These are phyloP conservation scores for Piscicola geometra DNA, from an alignment of 2,888 invertebrate genomes.

Conservation along the genomic window DNA sequence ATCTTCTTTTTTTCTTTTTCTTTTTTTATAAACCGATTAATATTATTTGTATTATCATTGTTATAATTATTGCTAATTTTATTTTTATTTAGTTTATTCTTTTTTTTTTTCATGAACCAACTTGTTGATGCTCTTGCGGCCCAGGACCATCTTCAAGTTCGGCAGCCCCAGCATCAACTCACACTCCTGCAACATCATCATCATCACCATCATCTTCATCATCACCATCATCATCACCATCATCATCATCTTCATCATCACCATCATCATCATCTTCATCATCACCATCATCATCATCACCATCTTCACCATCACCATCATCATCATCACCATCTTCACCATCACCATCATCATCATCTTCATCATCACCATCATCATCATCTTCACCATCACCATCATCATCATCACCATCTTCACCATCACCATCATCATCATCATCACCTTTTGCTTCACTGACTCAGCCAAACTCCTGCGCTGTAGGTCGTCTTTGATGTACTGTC, in stretches of 20 bases:
- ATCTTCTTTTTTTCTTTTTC: no score
- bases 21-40: no score
- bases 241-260: constrained; percentile 29
- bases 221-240: constrained; percentile 35
- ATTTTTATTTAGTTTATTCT: no score
- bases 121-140: neutral
- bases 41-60: no score
- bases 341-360: constrained; percentile 12
- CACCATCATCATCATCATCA: constrained; percentile 32
- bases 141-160: neutral
- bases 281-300: neutral
- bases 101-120: neutral
- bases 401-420: constrained; percentile 29
- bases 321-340: constrained; percentile 13
- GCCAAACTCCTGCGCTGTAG: neutral
- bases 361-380: constrained; percentile 17
- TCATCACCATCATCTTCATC: constrained; percentile 26
- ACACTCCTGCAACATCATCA: constrained; percentile 6
- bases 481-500: constrained; percentile 8
- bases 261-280: no score
- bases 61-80: no score
- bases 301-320: constrained; percentile 5
- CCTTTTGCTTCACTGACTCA: constrained; percentile 3
- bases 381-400: neutral
- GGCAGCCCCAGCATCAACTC: neutral